Conservation (phyloP, 2,113 vertebrate species). For the Boulengeromyrus knoepffleri region DNA sequence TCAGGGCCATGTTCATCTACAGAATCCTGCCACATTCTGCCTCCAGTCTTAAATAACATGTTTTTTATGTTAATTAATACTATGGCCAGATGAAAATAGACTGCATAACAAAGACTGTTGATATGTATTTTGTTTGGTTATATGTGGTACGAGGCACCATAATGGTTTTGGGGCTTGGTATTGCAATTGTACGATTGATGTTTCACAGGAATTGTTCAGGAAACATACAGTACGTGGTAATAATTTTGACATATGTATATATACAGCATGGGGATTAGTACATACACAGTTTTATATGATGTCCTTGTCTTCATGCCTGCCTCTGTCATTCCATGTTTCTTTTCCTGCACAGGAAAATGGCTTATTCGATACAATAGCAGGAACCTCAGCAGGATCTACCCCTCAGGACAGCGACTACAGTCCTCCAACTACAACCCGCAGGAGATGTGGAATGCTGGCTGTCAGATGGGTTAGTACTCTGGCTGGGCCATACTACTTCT, state of each 20-base stretch:
- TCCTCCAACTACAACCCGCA: constrained; percentile 94
- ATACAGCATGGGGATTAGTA: neutral
- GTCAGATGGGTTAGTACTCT: constrained; percentile 77
- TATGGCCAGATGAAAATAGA: neutral
- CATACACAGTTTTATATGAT: neutral
- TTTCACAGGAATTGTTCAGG: neutral
- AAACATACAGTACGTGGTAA: neutral
- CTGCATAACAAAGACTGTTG: neutral
- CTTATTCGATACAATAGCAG: constrained; percentile 72
- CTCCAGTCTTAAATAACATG: neutral
- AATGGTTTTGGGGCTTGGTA: neutral
- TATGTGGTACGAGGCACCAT: neutral
- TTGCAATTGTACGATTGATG: neutral
- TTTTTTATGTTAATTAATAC: neutral
- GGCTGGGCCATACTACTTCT: neutral
- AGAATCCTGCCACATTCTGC: neutral
- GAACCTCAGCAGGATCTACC: constrained; percentile 85
- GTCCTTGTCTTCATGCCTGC: neutral
- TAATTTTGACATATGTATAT: neutral
- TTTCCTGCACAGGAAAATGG: constrained; percentile 56
- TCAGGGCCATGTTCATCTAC: neutral
- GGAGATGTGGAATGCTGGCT: constrained; percentile 93
- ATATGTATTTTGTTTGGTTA: neutral
- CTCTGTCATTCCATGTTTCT: neutral
- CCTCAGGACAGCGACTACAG: constrained; percentile 76